Evolutionary conservation across 2,113 vertebrate genomes (phyloP).

Genomic region (Pedionomus torquatus): DNA sequence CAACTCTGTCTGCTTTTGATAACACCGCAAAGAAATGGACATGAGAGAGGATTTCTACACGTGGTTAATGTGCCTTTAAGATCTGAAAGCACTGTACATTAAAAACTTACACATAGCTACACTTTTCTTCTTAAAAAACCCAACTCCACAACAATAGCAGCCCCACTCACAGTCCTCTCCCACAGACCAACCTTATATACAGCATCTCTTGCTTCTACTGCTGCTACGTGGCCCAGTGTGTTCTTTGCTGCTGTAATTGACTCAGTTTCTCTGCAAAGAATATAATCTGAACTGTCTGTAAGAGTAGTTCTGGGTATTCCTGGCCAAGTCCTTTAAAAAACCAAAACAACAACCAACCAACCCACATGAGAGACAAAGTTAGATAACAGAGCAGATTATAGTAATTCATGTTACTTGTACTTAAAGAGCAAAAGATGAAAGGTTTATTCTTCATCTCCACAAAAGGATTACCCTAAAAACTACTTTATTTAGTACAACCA

Average conservation of each 20-base stretch:
- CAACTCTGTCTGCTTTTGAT: background rate
- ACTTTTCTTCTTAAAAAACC: background rate
- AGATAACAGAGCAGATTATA: background rate
- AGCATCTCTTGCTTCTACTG: constrained; percentile 73
- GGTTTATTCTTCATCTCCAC: background rate
- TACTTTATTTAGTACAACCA: background rate
- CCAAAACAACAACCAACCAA: background rate
- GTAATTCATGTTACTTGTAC: background rate
- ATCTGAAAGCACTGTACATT: background rate
- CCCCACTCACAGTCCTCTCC: background rate
- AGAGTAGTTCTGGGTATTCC: constrained; percentile 74
- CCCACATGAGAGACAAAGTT: background rate
- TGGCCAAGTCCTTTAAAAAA: constrained; percentile 79
- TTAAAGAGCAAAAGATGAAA: background rate
- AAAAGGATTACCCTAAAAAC: background rate
- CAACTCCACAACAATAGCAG: background rate
- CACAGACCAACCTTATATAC: constrained; percentile 68
- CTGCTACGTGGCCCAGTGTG: constrained; percentile 75
- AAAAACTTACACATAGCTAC: background rate
- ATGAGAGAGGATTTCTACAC: background rate
- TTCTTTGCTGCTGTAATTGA: constrained; percentile 82
- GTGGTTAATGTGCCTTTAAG: accelerated
- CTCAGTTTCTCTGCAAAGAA: constrained; percentile 65
- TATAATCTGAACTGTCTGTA: constrained; percentile 18
- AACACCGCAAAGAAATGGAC: background rate